These are phyloP conservation scores for Cantharis nigra DNA, from an alignment of 2,888 invertebrate genomes.

Conservation along the genomic window DNA sequence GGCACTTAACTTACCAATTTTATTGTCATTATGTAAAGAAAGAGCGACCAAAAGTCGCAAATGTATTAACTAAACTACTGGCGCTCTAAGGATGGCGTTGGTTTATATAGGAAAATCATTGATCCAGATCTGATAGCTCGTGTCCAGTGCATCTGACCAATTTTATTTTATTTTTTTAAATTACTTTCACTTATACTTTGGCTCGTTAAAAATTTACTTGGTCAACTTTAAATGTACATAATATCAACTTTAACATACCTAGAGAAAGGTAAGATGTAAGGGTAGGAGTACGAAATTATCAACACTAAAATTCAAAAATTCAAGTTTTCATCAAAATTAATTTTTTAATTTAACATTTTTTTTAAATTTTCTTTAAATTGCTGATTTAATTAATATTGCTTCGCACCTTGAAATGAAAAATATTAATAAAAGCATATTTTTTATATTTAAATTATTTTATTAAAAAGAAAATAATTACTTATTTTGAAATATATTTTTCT, in stretches of 20 bases:
- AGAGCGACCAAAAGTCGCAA: conserved; percentile 36
- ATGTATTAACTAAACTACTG: conserved; percentile 39
- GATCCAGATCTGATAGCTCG: conserved; percentile 43
- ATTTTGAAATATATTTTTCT: too few relatives aligned
- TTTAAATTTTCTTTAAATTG: not conserved
- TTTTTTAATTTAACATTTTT: not conserved
- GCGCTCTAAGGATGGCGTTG: conserved; percentile 27
- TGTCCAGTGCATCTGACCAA: conserved; percentile 40
- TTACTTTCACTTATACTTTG: conserved; percentile 23
- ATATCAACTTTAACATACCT: conserved; percentile 1
- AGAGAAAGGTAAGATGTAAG: conserved; percentile 25
- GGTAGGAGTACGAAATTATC: conserved; percentile 21
- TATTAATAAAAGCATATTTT: too few relatives aligned
- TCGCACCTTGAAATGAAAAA: too few relatives aligned
- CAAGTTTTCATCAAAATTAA: not conserved
- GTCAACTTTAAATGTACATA: conserved; percentile 21
- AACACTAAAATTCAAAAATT: conserved; percentile 3
- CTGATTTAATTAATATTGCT: too few relatives aligned
- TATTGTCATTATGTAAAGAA: conserved; percentile 31
- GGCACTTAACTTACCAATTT: conserved; percentile 35
- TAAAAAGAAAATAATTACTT: too few relatives aligned
- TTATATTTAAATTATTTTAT: too few relatives aligned
- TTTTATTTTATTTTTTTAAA: conserved; percentile 40
- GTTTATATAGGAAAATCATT: conserved; percentile 42
- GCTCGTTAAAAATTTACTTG: conserved; percentile 10